phyloP scores from a whole-genome alignment of 2,797 vertebrate species.

The Lutjanus argentimaculatus region DNA sequence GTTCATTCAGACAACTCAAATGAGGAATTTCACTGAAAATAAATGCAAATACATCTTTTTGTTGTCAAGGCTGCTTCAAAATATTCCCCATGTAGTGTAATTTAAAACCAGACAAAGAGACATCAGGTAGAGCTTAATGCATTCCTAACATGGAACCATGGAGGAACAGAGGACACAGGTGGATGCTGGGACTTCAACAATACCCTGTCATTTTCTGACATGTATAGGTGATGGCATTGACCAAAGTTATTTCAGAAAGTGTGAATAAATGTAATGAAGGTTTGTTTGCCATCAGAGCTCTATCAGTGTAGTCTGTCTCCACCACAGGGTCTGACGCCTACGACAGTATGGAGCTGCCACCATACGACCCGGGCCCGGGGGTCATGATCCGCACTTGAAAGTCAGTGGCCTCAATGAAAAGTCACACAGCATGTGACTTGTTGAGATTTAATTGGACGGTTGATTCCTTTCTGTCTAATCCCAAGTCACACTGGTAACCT shows the following conservation, averaged over 20 bases:
- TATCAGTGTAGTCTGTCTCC: neutral
- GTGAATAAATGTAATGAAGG: neutral
- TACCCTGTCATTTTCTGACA: neutral
- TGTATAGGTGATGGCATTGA: constrained; percentile 14
- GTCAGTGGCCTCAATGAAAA: neutral
- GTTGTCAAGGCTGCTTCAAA: constrained; percentile 37
- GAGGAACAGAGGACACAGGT: constrained; percentile 1
- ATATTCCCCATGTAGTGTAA: constrained; percentile 3
- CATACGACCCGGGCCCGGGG: neutral
- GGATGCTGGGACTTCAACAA: constrained; percentile 10
- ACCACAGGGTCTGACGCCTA: neutral
- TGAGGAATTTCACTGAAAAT: constrained; percentile 30
- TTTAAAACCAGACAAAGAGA: constrained; percentile 18
- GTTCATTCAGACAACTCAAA: constrained; percentile 37
- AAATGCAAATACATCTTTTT: constrained; percentile 28
- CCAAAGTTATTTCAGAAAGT: neutral
- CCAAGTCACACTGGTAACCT: neutral
- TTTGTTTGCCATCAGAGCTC: neutral
- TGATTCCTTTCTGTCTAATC: neutral
- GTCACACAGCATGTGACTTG: neutral
- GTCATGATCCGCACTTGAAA: neutral
- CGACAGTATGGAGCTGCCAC: neutral
- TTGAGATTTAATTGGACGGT: neutral
- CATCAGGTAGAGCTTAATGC: neutral
- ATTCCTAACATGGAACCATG: neutral